Evolutionary conservation across 2,797 vertebrate species (phyloP), one percentile per base, ranked within the genome.

Genomic region (Decapterus maruadsi): DNA sequence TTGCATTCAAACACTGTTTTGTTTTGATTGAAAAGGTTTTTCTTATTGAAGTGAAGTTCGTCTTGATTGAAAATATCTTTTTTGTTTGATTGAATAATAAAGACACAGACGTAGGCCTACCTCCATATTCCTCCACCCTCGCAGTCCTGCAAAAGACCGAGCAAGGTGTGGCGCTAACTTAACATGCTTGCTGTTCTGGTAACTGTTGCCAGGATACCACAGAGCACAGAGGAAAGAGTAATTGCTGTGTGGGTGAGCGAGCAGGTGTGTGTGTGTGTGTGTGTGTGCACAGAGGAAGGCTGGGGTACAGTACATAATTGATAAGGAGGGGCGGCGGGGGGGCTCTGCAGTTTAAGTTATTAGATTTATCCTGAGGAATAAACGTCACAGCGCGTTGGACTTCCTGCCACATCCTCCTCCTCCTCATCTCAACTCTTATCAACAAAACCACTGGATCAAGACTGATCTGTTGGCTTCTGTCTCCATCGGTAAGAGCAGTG

Each of bases 131-230:
- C 61, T 63, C 72, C 79, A 22, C 48, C 70, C 45, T 80, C 54
- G 58, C 55, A 61, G 46, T 72, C 34, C 69, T 65, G 66, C 66
- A 87, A 78, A 26, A 26, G 81, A 82, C 67, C 38, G 55, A 72
- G 68, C 59, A 78, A 86, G 88, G 86, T 84, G 90, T 88, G 78
- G 86, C 58, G 77, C 64, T 34, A 34, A 34, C 31, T 17, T 63
- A 80, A 26, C 72, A 73, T 79, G 17, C 78, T 76, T 45, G 72
- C 78, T n/a, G 22, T 68, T 78, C 43, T 84, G 83, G 92, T 61
- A 83, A 94, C 91, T 69, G 94, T 94, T 93, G 93, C 94, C 91
- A 88, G 90, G 94, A 91, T 90, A 92, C 92, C 1, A 59, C 29
- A 55, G 81, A 62, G 83, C 67, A 61, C 63, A 70, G 70, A 72